Evolutionary conservation across 2,113 vertebrate genomes (phyloP).

Genomic region (Plectropomus leopardus): DNA sequence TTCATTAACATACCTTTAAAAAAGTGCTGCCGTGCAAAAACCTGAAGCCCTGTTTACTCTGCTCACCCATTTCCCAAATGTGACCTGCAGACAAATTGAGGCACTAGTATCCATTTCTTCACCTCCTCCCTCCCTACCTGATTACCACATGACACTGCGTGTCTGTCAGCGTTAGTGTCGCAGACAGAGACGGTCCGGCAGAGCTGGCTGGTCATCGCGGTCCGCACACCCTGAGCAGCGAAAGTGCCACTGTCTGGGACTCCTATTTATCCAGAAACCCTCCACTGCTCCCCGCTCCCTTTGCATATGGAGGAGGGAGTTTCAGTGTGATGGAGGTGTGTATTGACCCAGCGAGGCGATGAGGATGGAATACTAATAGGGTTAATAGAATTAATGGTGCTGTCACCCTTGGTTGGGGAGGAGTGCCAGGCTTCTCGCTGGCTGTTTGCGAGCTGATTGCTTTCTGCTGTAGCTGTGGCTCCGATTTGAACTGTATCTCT

Average conservation of each 20-base stretch:
- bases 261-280: slow-evolving; percentile 50
- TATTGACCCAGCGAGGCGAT: slow-evolving; percentile 70
- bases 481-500: slow-evolving; percentile 1
- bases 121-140: slow-evolving; percentile 4
- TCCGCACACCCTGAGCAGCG: not conserved
- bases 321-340: slow-evolving; percentile 75
- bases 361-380: slow-evolving; percentile 80
- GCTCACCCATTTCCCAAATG: slow-evolving; percentile 7
- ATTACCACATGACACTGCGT: not conserved
- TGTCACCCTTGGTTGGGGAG: slow-evolving; percentile 72
- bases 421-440: slow-evolving; percentile 38
- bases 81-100: slow-evolving; percentile 8
- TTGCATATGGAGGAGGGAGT: slow-evolving; percentile 54
- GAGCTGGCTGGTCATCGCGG: slow-evolving; percentile 23
- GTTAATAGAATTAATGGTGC: slow-evolving; percentile 81
- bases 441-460: slow-evolving; percentile 51
- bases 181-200: not conserved
- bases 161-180: not conserved
- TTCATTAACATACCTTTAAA: not conserved
- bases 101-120: not conserved
- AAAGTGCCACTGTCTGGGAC: slow-evolving; percentile 33
- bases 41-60: not conserved
- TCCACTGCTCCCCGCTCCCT: slow-evolving; percentile 21
- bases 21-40: not conserved
- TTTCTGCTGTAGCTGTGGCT: slow-evolving; percentile 30